Conservation (phyloP, 1,140 invertebrate genomes). For the Aphaenogaster floridana region DNA sequence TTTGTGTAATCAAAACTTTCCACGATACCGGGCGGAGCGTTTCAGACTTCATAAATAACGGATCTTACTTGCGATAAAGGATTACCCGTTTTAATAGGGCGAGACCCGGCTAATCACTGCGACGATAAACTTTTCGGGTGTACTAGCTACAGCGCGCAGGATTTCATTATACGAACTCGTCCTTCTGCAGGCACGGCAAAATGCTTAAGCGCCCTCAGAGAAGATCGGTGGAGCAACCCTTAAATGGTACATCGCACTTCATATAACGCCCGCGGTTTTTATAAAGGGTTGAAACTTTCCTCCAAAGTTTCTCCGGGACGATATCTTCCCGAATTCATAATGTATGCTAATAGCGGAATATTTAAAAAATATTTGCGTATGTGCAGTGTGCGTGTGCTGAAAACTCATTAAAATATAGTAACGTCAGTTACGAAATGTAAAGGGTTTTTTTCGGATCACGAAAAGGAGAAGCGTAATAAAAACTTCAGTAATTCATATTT, state of each 20-base stretch:
- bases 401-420: slow-evolving; percentile 32
- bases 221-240: slow-evolving; percentile 24
- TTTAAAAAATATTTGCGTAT: background rate
- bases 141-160: slow-evolving; percentile 34
- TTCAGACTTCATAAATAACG: slow-evolving; percentile 66
- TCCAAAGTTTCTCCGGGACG: slow-evolving; percentile 10
- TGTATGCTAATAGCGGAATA: background rate
- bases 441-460: slow-evolving; percentile 4
- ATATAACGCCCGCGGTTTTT: slow-evolving; percentile 40
- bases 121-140: slow-evolving; percentile 61
- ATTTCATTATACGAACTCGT: slow-evolving; percentile 58
- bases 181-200: slow-evolving; percentile 42
- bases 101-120: slow-evolving; percentile 58
- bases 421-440: slow-evolving; percentile 40
- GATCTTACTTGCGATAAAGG: slow-evolving; percentile 67
- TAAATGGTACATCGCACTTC: slow-evolving; percentile 29
- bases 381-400: background rate
- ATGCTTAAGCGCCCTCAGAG: background rate
- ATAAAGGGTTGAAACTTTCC: slow-evolving; percentile 9
- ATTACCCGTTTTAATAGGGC: slow-evolving; percentile 69
- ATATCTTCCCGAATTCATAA: background rate
- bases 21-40: slow-evolving; percentile 59
- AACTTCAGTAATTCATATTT: slow-evolving; percentile 29
- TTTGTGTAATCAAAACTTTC: slow-evolving; percentile 72
- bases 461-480: background rate